Percentiles rank a stretch among this genome's conserved stretches.
Evolutionary conservation across 2,888 invertebrate genomes (phyloP).

Genomic region (Agrotis segetum): DNA sequence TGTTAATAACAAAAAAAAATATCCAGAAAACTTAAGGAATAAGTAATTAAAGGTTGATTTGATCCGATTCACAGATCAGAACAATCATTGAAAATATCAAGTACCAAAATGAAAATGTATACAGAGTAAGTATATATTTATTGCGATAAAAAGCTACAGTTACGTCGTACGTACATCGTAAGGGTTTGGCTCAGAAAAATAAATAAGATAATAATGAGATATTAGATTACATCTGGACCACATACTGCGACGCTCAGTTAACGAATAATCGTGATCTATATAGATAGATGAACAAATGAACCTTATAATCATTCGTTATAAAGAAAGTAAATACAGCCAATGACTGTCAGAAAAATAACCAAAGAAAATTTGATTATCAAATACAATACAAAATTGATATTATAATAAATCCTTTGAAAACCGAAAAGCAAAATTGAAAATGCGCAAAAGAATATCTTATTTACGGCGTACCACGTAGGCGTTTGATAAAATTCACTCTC

Average conservation of each 20-base stretch:
- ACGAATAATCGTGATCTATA: slow-evolving; percentile 61
- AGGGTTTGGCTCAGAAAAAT: slow-evolving; percentile 52
- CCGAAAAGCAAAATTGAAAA: slow-evolving; percentile 47
- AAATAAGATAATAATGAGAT: slow-evolving; percentile 60
- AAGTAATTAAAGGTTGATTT: no score
- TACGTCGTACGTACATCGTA: slow-evolving; percentile 34
- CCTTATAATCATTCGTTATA: slow-evolving; percentile 34
- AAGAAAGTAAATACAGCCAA: slow-evolving; percentile 40
- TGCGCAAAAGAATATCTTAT: slow-evolving; percentile 67
- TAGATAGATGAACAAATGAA: slow-evolving; percentile 56
- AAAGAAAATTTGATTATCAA: slow-evolving; percentile 26
- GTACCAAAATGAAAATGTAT: slow-evolving; percentile 28
- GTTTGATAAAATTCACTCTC: slow-evolving; percentile 73
- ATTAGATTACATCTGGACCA: slow-evolving; percentile 66
- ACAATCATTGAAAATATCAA: background rate
- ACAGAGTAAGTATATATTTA: slow-evolving; percentile 3
- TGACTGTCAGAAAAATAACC: slow-evolving; percentile 14
- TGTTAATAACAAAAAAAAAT: background rate
- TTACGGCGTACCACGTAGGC: slow-evolving; percentile 70
- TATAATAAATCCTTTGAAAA: slow-evolving; percentile 52
- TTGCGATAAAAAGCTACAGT: slow-evolving; percentile 45
- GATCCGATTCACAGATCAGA: background rate
- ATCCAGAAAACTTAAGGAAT: no score
- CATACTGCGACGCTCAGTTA: slow-evolving; percentile 59
- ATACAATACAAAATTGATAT: slow-evolving; percentile 29